These are phyloP conservation scores for Seladonia tumulorum DNA, from an alignment of 2,888 invertebrate species.

Conservation along the genomic window DNA sequence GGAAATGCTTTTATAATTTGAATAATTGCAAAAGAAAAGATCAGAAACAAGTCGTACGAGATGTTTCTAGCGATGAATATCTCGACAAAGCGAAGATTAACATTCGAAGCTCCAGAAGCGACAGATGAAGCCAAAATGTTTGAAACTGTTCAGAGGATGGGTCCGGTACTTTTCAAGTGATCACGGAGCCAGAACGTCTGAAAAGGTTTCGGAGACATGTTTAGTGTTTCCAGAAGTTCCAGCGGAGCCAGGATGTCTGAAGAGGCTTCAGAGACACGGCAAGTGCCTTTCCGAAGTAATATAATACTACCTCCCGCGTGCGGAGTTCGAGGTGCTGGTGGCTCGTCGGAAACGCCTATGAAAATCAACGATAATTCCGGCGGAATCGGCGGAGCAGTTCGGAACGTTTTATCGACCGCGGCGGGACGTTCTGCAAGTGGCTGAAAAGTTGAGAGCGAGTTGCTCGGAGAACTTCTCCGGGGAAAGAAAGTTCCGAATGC, in stretches of 20 bases:
- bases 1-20: no score
- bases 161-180: not conserved
- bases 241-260: not conserved
- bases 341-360: not conserved
- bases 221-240: not conserved
- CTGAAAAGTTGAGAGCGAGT: constrained; percentile 49
- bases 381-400: constrained; percentile 30
- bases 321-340: not conserved
- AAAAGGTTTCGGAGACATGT: not conserved
- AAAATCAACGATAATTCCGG: constrained; percentile 53
- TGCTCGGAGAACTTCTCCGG: constrained; percentile 36
- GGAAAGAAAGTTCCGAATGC: constrained; percentile 40
- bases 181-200: not conserved
- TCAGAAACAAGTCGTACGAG: no score
- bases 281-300: not conserved
- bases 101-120: not conserved
- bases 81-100: not conserved
- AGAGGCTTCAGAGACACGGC: not conserved
- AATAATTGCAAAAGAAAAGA: no score
- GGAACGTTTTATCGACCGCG: constrained; percentile 53
- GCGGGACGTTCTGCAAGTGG: constrained; percentile 29
- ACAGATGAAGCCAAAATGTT: not conserved
- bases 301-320: not conserved
- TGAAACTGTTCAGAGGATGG: not conserved
- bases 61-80: no score